These are phyloP conservation scores for Myioborus melanocephalus DNA, from an alignment of 2,797 vertebrate genomes.

Conservation along the genomic window DNA sequence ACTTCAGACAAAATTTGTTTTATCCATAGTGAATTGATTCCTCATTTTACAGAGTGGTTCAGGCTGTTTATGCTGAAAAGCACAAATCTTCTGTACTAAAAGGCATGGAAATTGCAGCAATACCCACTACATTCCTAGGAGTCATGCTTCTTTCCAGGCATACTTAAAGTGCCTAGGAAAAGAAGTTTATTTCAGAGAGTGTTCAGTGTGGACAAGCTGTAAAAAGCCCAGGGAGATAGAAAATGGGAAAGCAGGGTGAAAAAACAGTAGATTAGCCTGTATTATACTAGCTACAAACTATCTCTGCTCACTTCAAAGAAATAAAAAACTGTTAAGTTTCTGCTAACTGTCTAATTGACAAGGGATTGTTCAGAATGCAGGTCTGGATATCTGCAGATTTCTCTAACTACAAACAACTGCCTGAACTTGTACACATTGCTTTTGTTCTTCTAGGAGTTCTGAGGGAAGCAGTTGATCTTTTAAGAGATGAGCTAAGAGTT, in stretches of 20 bases:
- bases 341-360: background rate
- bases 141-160: background rate
- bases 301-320: background rate
- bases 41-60: background rate
- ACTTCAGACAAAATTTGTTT: background rate
- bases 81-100: background rate
- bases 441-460: background rate
- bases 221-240: background rate
- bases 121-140: background rate
- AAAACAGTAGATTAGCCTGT: background rate
- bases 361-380: background rate
- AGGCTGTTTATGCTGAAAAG: background rate
- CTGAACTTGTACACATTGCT: background rate
- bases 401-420: background rate
- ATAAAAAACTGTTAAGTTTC: background rate
- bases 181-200: background rate
- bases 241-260: background rate
- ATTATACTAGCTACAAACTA: background rate
- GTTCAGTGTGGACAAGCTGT: background rate
- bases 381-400: conserved; percentile 13
- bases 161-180: background rate
- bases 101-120: background rate
- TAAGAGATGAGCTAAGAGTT: background rate
- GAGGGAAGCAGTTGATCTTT: background rate
- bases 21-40: background rate